Evolutionary conservation across 2,113 vertebrate genomes (phyloP).

Genomic region (Chlorodrepanis virens): DNA sequence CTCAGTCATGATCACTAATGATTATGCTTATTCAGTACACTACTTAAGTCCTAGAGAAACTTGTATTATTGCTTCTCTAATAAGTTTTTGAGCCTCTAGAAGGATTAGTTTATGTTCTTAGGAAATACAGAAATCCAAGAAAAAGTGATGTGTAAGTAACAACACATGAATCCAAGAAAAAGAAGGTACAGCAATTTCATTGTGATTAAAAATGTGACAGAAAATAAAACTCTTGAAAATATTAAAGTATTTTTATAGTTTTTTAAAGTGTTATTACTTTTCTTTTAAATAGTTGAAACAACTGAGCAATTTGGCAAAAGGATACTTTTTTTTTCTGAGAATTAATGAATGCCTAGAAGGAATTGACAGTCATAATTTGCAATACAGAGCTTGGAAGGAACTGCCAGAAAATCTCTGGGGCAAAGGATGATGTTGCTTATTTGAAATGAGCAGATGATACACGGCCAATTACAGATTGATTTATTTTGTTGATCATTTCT

Average conservation of each 20-base stretch:
- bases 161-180: neutral
- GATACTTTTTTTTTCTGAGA: neutral
- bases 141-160: neutral
- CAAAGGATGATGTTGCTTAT: neutral
- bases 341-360: neutral
- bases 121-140: slow-evolving; percentile 18
- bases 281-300: neutral
- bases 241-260: neutral
- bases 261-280: neutral
- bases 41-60: slow-evolving; percentile 33
- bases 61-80: slow-evolving; percentile 37
- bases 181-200: neutral
- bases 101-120: slow-evolving; percentile 48
- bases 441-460: neutral
- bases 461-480: neutral
- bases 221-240: neutral
- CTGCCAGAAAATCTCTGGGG: slow-evolving; percentile 24
- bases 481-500: neutral
- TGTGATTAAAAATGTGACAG: neutral
- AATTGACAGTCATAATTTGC: neutral
- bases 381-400: neutral
- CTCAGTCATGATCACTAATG: slow-evolving; percentile 52
- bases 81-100: slow-evolving; percentile 51
- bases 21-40: slow-evolving; percentile 48
- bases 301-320: neutral